phyloP scores from a whole-genome alignment of 35 echinoderm and acorn worm species.

The Patiria miniata region DNA sequence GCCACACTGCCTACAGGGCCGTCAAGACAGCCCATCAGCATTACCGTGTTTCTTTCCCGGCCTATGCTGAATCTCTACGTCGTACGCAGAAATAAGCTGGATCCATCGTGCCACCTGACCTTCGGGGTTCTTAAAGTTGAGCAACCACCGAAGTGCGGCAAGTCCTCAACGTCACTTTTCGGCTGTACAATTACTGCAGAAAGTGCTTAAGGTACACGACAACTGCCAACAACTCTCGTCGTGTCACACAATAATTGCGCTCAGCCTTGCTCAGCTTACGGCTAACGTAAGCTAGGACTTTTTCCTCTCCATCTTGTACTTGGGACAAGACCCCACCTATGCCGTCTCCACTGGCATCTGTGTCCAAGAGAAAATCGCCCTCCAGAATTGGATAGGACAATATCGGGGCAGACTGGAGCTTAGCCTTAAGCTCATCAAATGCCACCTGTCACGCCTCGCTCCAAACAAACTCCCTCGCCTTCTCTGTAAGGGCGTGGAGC shows the following conservation, averaged over 20 bases:
- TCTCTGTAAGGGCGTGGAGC: conserved; percentile 36
- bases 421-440: conserved; percentile 34
- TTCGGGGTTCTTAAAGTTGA: conserved; percentile 48
- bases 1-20: conserved; percentile 37
- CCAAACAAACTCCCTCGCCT: conserved; percentile 37
- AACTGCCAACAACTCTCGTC: conserved; percentile 53
- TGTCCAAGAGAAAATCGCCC: conserved; percentile 42
- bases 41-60: no score
- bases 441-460: conserved; percentile 32
- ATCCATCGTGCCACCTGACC: conserved; percentile 61
- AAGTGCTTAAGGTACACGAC: conserved; percentile 48
- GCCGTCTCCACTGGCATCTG: conserved; percentile 47
- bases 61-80: conserved; percentile 30
- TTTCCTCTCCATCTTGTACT: conserved; percentile 56
- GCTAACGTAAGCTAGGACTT: conserved; percentile 57
- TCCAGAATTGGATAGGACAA: conserved; percentile 36
- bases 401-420: conserved; percentile 40
- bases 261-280: conserved; percentile 44
- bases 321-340: conserved; percentile 68
- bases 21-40: background rate
- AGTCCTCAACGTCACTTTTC: conserved; percentile 39
- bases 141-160: conserved; percentile 42
- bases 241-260: conserved; percentile 54
- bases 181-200: conserved; percentile 52
- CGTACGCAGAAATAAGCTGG: conserved; percentile 29